Conservation (phyloP, 1,140 invertebrate genomes). For the Holotrichia oblita region DNA sequence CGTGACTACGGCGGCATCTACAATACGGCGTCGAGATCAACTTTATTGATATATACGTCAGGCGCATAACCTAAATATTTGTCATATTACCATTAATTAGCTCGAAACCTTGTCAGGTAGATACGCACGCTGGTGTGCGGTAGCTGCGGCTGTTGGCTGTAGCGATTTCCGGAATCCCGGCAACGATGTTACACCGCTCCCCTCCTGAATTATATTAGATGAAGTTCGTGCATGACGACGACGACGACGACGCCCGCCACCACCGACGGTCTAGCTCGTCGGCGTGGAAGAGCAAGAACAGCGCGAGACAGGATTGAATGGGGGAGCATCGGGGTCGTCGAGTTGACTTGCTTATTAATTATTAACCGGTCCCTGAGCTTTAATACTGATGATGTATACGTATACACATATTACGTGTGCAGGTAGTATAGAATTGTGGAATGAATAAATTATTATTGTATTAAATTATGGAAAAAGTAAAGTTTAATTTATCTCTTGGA, state of each 20-base stretch:
- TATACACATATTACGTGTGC: too few species aligned
- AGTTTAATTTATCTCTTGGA: too few species aligned
- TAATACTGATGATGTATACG: not conserved
- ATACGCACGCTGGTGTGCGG: not conserved
- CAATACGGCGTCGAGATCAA: too few species aligned
- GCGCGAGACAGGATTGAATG: not conserved
- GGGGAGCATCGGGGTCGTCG: not conserved
- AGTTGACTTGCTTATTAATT: slow-evolving; percentile 2
- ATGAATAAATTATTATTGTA: too few species aligned
- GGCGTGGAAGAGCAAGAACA: not conserved
- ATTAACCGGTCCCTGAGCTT: not conserved
- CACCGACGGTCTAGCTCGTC: too few species aligned
- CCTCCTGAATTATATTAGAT: not conserved
- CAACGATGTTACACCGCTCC: too few species aligned
- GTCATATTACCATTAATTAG: slow-evolving; percentile 29
- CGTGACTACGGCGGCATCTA: too few species aligned
- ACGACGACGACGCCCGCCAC: too few species aligned
- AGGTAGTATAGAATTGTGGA: too few species aligned
- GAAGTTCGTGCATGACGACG: slow-evolving; percentile 9
- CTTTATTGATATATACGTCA: slow-evolving; percentile 10
- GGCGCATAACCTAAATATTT: slow-evolving; percentile 15
- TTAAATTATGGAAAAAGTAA: too few species aligned
- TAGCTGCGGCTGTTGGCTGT: not conserved
- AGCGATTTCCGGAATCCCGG: slow-evolving; percentile 14
- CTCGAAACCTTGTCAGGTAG: slow-evolving; percentile 11